A percentile compares a stretch with the other conserved stretches of the same genome.
Conservation (phyloP, 2,797 vertebrate genomes). For the Pelobates cultripes region DNA sequence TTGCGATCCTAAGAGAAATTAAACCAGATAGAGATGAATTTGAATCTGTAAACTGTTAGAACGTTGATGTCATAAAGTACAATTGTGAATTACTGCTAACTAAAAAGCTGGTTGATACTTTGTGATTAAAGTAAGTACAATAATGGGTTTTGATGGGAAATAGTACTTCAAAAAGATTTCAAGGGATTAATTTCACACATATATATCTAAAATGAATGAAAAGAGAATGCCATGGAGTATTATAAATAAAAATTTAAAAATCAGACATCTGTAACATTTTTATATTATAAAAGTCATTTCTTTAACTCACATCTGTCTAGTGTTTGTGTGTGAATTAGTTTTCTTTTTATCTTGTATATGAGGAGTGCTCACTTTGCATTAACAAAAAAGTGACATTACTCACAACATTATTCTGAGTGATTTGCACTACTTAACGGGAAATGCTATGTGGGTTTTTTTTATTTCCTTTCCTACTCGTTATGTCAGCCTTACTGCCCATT, state of each 20-base stretch:
- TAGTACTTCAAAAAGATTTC: constrained; percentile 33
- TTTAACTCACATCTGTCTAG: not conserved
- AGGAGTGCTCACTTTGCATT: not conserved
- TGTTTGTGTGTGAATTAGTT: not conserved
- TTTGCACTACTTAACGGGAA: not conserved
- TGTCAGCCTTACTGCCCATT: no score
- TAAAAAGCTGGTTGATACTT: constrained; percentile 33
- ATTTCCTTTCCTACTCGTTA: not conserved
- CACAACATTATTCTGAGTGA: not conserved
- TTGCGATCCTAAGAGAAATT: constrained; percentile 12
- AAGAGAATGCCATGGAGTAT: constrained; percentile 1
- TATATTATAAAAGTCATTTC: not conserved
- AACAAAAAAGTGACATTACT: not conserved
- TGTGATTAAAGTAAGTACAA: constrained; percentile 32
- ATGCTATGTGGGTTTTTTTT: not conserved
- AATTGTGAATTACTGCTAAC: constrained; percentile 27
- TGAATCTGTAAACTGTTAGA: constrained; percentile 28
- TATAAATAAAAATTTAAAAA: constrained; percentile 15
- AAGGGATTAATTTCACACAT: constrained; percentile 22
- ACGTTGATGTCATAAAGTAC: constrained; percentile 36
- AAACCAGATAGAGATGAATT: constrained; percentile 13
- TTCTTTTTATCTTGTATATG: no score
- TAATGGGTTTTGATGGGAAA: constrained; percentile 29
- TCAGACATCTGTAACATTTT: constrained; percentile 16
- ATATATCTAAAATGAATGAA: constrained; percentile 36